Base-by-base conservation (phyloP, 2,888 invertebrate genomes). In the Alloscopus bannaensis region DNA sequence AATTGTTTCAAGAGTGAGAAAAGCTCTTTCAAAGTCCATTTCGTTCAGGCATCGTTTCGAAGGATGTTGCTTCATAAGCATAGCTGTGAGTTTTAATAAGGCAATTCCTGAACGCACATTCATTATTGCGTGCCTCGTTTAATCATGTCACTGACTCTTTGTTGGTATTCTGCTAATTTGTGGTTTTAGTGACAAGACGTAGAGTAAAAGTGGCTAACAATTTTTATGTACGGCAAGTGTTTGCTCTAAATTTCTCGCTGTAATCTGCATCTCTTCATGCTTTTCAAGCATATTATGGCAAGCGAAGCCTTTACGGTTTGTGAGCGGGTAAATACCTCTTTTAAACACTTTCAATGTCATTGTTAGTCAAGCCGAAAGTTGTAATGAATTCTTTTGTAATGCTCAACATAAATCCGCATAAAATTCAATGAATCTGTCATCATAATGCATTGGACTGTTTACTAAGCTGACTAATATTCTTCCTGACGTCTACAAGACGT, bases 131-230 rank as follows among this genome's bases (percentile, higher is more conserved):
- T 62, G 62, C 16, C 24, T n/a, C n/a, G n/a, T 22, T 42, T 62
- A 40, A 40, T 42, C 24, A 62, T 62, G 42, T 22, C 13, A 24
- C 26, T 16, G 42, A 62, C 11, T 62, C 42, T 42, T 42, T 62
- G 62, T 42, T 62, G 62, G 42, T 26, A 24, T 45, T 45, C 45
- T 64, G 26, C 47, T 64, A 64, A 45, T 70, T 70, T 42, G 45
- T 45, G 70, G 70, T 50, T 47, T 70, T 6, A 60, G 47, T 60
- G 60, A 70, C 28, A 59, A 28, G 45, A 4, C 45, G 24, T 16
- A 45, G 16, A 60, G 70, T 71, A 60, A 71, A 60, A 71, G 70
- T 59, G 47, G 22, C 45, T 68, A 20, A 45, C 24, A 24, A 45
- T 50, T 40, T 60, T 36, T 36, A 20, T 29, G 50, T 26, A 16